These are phyloP conservation scores for Sebastes flavidus DNA, from an alignment of 2,797 vertebrate genomes.

Conservation along the genomic window DNA sequence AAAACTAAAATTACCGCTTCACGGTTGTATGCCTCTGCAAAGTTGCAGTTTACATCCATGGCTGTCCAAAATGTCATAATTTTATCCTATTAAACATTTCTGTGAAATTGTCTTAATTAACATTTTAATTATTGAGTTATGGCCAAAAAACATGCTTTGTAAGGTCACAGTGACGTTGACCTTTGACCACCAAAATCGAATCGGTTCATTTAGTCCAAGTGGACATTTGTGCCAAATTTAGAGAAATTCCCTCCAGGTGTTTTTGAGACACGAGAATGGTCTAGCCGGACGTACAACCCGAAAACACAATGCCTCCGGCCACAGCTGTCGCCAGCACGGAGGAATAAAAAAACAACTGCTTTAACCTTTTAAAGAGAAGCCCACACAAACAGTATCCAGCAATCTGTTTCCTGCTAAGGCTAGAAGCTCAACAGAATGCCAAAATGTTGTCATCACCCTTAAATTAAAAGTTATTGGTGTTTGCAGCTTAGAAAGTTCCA, in stretches of 20 bases:
- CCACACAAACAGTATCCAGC: not conserved
- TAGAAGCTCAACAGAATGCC: not conserved
- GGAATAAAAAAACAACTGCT: not conserved
- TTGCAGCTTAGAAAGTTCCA: not conserved
- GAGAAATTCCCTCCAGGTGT: not conserved
- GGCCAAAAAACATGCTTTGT: not conserved
- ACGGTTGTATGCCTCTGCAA: fast-evolving
- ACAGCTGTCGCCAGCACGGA: not conserved
- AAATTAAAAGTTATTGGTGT: slow-evolving; percentile 13
- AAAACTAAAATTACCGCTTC: not conserved
- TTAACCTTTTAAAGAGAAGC: not conserved
- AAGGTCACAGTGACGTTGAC: not conserved
- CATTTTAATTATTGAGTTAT: not conserved
- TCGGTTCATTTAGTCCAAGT: not conserved
- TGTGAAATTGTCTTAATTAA: not conserved
- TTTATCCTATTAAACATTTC: not conserved
- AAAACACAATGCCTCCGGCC: not conserved
- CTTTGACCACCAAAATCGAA: not conserved
- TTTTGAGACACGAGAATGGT: not conserved
- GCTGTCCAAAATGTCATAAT: not conserved
- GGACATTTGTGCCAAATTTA: not conserved
- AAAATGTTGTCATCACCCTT: not conserved
- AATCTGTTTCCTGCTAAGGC: not conserved
- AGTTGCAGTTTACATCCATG: not conserved
- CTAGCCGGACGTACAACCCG: not conserved